These are phyloP conservation scores for Meteorus colon DNA, from an alignment of 2,888 invertebrate species.

Conservation along the genomic window DNA sequence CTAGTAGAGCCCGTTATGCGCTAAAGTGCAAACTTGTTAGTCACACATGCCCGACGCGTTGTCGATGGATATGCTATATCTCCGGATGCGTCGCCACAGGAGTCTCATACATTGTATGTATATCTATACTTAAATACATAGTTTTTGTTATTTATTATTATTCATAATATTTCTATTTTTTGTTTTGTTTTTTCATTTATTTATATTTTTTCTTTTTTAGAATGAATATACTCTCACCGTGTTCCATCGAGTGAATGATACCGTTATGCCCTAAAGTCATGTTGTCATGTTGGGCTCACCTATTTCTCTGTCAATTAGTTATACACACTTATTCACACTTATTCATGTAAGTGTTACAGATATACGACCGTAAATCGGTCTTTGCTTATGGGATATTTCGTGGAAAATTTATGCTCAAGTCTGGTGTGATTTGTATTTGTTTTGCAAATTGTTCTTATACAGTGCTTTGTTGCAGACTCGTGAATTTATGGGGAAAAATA, in stretches of 20 bases:
- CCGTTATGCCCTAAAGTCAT: slow-evolving; percentile 70
- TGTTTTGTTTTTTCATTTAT: background rate
- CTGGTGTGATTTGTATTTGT: too few relatives aligned
- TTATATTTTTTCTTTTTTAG: slow-evolving; percentile 22
- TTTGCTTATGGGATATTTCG: too few relatives aligned
- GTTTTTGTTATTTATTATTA: background rate
- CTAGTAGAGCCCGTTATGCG: slow-evolving; percentile 69
- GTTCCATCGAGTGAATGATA: slow-evolving; percentile 43
- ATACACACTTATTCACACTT: slow-evolving; percentile 45
- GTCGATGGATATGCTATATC: slow-evolving; percentile 47
- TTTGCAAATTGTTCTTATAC: too few relatives aligned
- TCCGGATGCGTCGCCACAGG: slow-evolving; percentile 44
- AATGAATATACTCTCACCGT: slow-evolving; percentile 36
- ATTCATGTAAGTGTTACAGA: background rate
- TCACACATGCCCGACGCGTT: slow-evolving; percentile 61
- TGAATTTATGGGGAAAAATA: too few relatives aligned
- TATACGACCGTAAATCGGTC: too few relatives aligned
- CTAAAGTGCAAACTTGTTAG: slow-evolving; percentile 73
- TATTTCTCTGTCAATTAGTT: slow-evolving; percentile 42
- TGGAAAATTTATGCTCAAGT: too few relatives aligned
- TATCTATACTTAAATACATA: background rate
- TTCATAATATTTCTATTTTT: background rate
- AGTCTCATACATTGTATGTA: slow-evolving; percentile 6
- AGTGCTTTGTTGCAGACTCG: too few relatives aligned
- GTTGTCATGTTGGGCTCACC: slow-evolving; percentile 35